Percentiles rank a stretch among this genome's conserved stretches.
phyloP scores from a whole-genome alignment of 2,888 invertebrate species.

The Drosophila parthenogenetica region DNA sequence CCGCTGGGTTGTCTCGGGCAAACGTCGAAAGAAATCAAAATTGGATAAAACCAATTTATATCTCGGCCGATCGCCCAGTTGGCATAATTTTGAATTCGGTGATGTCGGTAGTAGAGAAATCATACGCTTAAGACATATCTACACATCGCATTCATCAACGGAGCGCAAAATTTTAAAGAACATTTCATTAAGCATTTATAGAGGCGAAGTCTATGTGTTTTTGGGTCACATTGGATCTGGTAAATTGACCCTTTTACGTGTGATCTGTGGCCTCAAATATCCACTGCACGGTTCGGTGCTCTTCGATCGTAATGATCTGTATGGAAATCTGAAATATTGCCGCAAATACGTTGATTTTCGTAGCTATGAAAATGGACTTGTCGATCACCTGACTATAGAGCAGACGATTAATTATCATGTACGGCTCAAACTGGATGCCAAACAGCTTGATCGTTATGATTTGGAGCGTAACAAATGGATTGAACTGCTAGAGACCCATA shows the following conservation, averaged over 20 bases:
- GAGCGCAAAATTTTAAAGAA: slow-evolving; percentile 64
- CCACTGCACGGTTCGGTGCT: slow-evolving; percentile 83
- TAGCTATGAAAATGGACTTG: slow-evolving; percentile 92
- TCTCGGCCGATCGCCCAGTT: slow-evolving; percentile 51
- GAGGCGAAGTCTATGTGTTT: slow-evolving; percentile 86
- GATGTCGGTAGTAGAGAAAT: slow-evolving; percentile 58
- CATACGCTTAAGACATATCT: slow-evolving; percentile 62
- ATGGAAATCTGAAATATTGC: slow-evolving; percentile 85
- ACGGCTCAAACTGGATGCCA: slow-evolving; percentile 86
- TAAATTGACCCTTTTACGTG: slow-evolving; percentile 95
- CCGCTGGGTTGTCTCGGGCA: slow-evolving; percentile 30
- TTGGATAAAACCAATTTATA: slow-evolving; percentile 4
- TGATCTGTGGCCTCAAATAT: slow-evolving; percentile 91
- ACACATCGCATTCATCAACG: slow-evolving; percentile 46
- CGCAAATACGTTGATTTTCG: slow-evolving; percentile 90
- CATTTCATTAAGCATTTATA: slow-evolving; percentile 71
- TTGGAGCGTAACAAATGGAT: slow-evolving; percentile 88
- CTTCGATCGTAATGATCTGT: slow-evolving; percentile 85
- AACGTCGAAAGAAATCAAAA: not conserved
- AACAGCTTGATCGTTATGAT: slow-evolving; percentile 83
- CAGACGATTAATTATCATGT: slow-evolving; percentile 93
- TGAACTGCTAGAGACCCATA: slow-evolving; percentile 87
- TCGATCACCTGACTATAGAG: slow-evolving; percentile 90
- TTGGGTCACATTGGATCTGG: slow-evolving; percentile 93
- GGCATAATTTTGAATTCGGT: slow-evolving; percentile 74